These are phyloP conservation scores for Himalopsyche phryganea DNA, from an alignment of 1,140 invertebrate genomes.

Conservation along the genomic window DNA sequence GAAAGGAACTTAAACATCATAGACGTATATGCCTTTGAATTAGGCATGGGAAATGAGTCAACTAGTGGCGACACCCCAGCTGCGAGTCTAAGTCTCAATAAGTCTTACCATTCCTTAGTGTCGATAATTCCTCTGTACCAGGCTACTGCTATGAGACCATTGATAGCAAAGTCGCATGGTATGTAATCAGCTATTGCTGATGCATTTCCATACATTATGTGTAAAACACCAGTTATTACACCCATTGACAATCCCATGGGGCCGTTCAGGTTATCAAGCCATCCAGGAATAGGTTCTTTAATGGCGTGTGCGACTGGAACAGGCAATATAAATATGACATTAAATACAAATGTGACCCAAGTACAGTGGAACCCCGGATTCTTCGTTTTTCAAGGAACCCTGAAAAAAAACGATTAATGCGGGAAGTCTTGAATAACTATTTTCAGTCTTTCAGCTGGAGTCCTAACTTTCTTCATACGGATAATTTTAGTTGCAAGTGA, in stretches of 20 bases:
- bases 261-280: constrained; percentile 16
- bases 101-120: constrained; percentile 8
- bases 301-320: constrained; percentile 3
- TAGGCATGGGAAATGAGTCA: too few species aligned
- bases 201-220: constrained; percentile 1
- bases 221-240: constrained; percentile 9
- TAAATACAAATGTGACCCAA: neutral
- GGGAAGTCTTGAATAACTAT: too few species aligned
- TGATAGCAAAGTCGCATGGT: constrained; percentile 18
- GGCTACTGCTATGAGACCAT: constrained; percentile 6
- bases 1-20: too few species aligned
- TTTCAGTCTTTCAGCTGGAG: too few species aligned
- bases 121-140: constrained; percentile 16
- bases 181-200: constrained; percentile 9
- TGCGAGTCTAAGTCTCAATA: too few species aligned
- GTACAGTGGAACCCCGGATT: too few species aligned
- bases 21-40: too few species aligned
- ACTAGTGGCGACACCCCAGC: too few species aligned
- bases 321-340: constrained; percentile 2
- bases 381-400: too few species aligned
- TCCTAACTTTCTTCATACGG: too few species aligned
- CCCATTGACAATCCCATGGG: constrained; percentile 9
- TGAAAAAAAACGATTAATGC: too few species aligned
- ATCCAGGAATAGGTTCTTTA: constrained; percentile 1
- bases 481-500: too few species aligned